Evolutionary conservation across 2,113 vertebrate genomes (phyloP).

Genomic region (Pimephales promelas): DNA sequence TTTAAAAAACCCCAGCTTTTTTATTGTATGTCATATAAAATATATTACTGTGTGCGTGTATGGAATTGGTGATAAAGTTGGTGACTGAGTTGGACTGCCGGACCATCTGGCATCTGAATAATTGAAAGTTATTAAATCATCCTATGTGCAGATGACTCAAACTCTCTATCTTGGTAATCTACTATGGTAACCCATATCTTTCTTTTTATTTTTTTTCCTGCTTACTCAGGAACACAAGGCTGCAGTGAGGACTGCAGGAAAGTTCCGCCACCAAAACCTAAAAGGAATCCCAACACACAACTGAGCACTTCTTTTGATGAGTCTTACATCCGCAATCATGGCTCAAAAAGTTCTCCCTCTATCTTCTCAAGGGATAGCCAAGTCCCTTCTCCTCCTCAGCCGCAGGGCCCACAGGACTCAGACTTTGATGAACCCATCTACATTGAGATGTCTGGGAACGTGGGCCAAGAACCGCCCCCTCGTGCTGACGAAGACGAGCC

Average conservation of each 20-base stretch:
- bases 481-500: constrained; percentile 83
- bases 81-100: constrained; percentile 58
- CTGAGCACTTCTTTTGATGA: constrained; percentile 97
- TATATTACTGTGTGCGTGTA: not conserved
- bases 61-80: constrained; percentile 67
- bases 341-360: constrained; percentile 75
- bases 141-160: constrained; percentile 59
- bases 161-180: not conserved
- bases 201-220: constrained; percentile 22
- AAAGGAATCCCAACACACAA: constrained; percentile 96
- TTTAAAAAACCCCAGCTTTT: not conserved
- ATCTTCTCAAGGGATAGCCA: constrained; percentile 63
- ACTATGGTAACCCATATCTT: constrained; percentile 6
- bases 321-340: constrained; percentile 87
- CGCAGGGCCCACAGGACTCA: constrained; percentile 75
- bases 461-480: constrained; percentile 74
- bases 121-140: constrained; percentile 70
- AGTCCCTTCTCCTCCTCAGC: constrained; percentile 79
- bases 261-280: constrained; percentile 95
- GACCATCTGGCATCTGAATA: constrained; percentile 73
- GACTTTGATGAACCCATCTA: constrained; percentile 97
- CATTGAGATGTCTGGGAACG: constrained; percentile 97
- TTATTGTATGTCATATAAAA: constrained; percentile 20
- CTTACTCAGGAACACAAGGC: constrained; percentile 79
- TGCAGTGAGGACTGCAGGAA: constrained; percentile 96